Base-by-base conservation (phyloP, 1,140 invertebrate genomes). In the Octopus bimaculoides region DNA sequence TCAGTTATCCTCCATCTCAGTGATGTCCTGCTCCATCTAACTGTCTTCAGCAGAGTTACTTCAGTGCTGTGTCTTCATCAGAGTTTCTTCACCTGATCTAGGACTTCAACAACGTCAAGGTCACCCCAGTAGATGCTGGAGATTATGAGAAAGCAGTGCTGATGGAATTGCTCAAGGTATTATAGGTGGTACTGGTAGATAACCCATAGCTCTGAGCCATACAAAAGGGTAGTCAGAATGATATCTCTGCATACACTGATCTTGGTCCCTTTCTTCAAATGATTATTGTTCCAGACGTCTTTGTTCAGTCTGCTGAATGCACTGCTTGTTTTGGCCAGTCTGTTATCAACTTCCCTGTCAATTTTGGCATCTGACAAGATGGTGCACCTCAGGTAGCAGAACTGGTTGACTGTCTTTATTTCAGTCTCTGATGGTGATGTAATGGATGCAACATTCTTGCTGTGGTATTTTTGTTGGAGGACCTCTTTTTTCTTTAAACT, bases 221-320 rank as follows among this genome's bases (percentile, higher is more conserved):
- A 61, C 56, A 61, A 4, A 17, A 61, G 56, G 56, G 56, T 61
- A 17, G 56, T 2, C 17, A 81, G 77, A 12, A 81, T 71, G 54
- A 75, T 56, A 52, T 77, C 80, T 55, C 66, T 81, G 77, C 78
- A 78, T 7, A 81, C 77, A 10, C 41, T 78, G 17, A 81, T 75
- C 55, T 78, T 81, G 17, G 80, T 78, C 26, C 61, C 41, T n/a
- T 55, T 81, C 56, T 78, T 78, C 20, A 81, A 12, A 52, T n/a
- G 4, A 14, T 75, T 78, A 77, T 78, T 81, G 26, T 80, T 77
- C 53, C 52, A 80, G 55, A 80, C 75, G 5, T n/a, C 5, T 52
- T 69, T 55, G 55, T 78, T n/a, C 55, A 69, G 20, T 77, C 55
- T 78, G 74, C 54, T 74, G 55, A 77, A 77, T 7, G 78, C 26